These are phyloP conservation scores for Eremobia ochroleuca DNA, from an alignment of 2,888 invertebrate genomes.

Conservation along the genomic window DNA sequence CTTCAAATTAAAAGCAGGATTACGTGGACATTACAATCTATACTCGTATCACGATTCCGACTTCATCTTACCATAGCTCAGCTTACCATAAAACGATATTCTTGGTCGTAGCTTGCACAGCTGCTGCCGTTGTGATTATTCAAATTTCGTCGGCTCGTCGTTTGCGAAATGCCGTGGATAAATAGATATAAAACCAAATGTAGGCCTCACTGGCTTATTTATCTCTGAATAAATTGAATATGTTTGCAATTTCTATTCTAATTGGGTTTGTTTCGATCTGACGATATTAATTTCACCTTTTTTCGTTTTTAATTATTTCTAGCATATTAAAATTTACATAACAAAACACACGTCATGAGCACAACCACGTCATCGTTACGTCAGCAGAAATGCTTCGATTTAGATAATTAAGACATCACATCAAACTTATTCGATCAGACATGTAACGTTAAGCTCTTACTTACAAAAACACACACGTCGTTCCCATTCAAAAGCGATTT, in stretches of 20 bases:
- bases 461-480: constrained; percentile 57
- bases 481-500: constrained; percentile 54
- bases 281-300: constrained; percentile 23
- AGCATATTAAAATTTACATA: neutral
- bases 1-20: constrained; percentile 45
- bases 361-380: constrained; percentile 22
- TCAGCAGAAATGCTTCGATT: constrained; percentile 19
- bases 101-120: constrained; percentile 59
- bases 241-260: constrained; percentile 50
- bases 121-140: constrained; percentile 66
- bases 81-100: constrained; percentile 58
- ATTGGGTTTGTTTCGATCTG: constrained; percentile 33
- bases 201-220: constrained; percentile 43
- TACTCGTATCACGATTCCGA: constrained; percentile 44
- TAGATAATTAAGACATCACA: constrained; percentile 24
- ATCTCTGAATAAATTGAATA: constrained; percentile 57
- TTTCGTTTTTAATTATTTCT: constrained; percentile 4
- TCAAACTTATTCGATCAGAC: constrained; percentile 25
- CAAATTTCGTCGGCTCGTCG: constrained; percentile 58
- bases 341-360: neutral
- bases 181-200: constrained; percentile 60
- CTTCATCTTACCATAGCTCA: constrained; percentile 45
- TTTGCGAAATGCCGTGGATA: constrained; percentile 56
- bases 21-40: constrained; percentile 33
- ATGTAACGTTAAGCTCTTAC: constrained; percentile 23